Conservation (phyloP, 2,113 vertebrate species). For the Muntiacus muntjak region DNA sequence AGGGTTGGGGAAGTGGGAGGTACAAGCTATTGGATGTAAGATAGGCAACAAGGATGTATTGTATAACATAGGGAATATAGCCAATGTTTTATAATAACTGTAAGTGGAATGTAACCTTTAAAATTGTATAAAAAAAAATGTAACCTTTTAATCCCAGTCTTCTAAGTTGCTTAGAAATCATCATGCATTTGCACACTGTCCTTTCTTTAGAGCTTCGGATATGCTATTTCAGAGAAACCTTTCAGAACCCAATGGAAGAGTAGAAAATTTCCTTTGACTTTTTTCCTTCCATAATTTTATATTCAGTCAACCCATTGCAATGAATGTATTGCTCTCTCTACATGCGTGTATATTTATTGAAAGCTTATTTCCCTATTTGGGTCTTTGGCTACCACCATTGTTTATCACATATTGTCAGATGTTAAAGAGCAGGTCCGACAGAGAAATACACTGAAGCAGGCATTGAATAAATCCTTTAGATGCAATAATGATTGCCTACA, state of each 20-base stretch:
- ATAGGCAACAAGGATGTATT: not conserved
- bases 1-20: not conserved
- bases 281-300: not conserved
- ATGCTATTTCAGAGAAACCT: not conserved
- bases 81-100: not conserved
- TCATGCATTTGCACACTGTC: not conserved
- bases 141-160: not conserved
- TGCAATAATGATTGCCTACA: slow-evolving; percentile 25
- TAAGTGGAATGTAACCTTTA: not conserved
- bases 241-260: not conserved
- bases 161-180: not conserved
- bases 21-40: not conserved
- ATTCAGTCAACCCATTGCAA: not conserved
- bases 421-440: not conserved
- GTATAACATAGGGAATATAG: not conserved
- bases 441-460: not conserved
- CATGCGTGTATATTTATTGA: not conserved
- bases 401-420: slow-evolving; percentile 29
- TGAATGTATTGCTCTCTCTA: not conserved
- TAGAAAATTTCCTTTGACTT: not conserved
- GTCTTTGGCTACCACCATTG: not conserved
- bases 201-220: not conserved
- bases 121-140: not conserved
- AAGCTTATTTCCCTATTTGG: slow-evolving; percentile 12
- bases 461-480: slow-evolving; percentile 43